phyloP scores from a whole-genome alignment of 2,888 invertebrate species.

The Eupithecia pulchellata region DNA sequence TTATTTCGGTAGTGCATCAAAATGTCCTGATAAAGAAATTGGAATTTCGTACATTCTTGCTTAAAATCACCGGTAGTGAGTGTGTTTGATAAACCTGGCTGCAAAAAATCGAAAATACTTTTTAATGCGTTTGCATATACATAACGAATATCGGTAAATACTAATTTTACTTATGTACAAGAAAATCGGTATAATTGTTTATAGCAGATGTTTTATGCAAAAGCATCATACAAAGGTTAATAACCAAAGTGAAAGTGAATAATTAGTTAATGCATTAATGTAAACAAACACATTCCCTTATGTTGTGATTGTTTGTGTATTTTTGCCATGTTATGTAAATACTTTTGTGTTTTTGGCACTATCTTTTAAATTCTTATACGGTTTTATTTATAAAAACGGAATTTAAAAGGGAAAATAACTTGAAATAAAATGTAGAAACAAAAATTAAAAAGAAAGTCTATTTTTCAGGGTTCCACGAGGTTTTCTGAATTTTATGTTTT shows the following conservation, averaged over 20 bases:
- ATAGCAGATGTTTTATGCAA: not conserved
- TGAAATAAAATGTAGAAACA: not conserved
- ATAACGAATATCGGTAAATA: not conserved
- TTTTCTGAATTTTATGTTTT: too few species aligned
- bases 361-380: not conserved
- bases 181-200: not conserved
- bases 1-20: conserved; percentile 30
- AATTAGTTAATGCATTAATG: not conserved
- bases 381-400: not conserved
- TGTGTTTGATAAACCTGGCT: not conserved
- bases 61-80: not conserved
- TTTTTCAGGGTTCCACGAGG: not conserved
- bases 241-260: not conserved
- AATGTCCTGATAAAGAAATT: conserved; percentile 58
- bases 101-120: not conserved
- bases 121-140: not conserved
- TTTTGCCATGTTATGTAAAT: not conserved
- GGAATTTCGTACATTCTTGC: conserved; percentile 59
- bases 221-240: not conserved
- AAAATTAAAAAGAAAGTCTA: not conserved
- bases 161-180: not conserved
- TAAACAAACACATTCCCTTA: conserved; percentile 2
- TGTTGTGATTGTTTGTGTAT: not conserved
- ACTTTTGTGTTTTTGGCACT: not conserved
- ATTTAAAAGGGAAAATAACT: not conserved